Conservation (phyloP, 2,113 vertebrate genomes). For the Regulus satrapa region DNA sequence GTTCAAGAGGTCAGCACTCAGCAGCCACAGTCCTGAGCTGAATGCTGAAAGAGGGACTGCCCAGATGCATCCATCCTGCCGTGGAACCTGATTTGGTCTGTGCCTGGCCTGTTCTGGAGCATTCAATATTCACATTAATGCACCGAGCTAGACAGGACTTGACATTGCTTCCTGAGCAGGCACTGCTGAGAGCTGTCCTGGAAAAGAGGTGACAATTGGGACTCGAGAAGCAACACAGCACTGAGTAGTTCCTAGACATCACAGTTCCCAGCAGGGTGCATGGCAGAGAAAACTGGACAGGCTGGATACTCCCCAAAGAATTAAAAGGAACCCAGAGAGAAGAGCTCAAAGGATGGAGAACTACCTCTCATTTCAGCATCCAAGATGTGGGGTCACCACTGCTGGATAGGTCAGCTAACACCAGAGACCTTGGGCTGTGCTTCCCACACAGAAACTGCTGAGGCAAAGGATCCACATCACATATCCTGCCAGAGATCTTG, state of each 20-base stretch:
- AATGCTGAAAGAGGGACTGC: not conserved
- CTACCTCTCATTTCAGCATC: not conserved
- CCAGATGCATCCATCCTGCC: not conserved
- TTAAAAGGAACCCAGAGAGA: not conserved
- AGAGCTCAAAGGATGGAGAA: not conserved
- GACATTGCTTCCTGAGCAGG: not conserved
- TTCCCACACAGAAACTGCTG: not conserved
- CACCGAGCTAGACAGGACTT: not conserved
- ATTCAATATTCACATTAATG: not conserved
- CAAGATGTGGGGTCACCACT: not conserved
- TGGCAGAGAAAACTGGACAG: not conserved
- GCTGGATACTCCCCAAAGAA: not conserved
- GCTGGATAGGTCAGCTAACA: not conserved
- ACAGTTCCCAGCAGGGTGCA: not conserved
- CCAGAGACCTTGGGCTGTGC: not conserved
- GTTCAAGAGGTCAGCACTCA: not conserved
- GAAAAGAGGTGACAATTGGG: not conserved
- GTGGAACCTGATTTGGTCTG: not conserved
- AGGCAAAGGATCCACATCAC: not conserved
- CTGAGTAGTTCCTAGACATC: not conserved
- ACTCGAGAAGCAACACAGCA: not conserved
- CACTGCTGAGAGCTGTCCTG: accelerated
- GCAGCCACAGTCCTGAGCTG: not conserved
- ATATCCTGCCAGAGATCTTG: not conserved
- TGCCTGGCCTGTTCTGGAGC: not conserved